phyloP scores from a whole-genome alignment of 64 coral and sea anemone species.

The Stichodactyla mertensii region DNA sequence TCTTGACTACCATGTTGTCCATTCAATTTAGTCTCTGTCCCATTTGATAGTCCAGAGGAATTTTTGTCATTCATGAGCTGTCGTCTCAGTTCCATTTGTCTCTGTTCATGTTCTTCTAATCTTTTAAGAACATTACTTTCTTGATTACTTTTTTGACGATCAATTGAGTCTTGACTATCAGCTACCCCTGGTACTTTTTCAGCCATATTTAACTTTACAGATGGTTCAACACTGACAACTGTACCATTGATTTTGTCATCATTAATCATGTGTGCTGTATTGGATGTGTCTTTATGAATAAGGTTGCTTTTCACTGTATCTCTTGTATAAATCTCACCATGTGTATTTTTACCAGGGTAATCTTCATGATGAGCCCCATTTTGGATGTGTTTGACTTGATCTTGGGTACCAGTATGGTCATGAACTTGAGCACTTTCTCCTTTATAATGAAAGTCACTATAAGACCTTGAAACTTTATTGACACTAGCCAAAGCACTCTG shows the following conservation, averaged over 20 bases:
- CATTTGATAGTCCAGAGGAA: not conserved
- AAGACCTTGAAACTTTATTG: constrained; percentile 57
- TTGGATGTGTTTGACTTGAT: not conserved
- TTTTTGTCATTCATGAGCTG: constrained; percentile 37
- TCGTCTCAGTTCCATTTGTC: constrained; percentile 50
- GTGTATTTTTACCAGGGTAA: too few relatives aligned
- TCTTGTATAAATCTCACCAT: not conserved
- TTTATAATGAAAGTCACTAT: constrained; percentile 69
- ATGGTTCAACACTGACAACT: too few relatives aligned
- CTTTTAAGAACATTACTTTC: constrained; percentile 57
- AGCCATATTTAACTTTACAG: not conserved
- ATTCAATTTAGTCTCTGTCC: not conserved
- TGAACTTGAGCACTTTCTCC: not conserved
- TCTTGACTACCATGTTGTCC: not conserved
- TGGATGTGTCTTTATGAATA: not conserved
- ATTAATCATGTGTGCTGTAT: not conserved
- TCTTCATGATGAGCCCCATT: not conserved
- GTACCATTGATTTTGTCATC: too few relatives aligned
- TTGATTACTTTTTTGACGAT: constrained; percentile 59
- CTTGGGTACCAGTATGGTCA: not conserved
- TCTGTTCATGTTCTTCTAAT: constrained; percentile 63
- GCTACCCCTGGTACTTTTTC: not conserved
- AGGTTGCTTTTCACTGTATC: not conserved
- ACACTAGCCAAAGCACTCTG: not conserved
- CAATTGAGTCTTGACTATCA: constrained; percentile 23